phyloP scores from a whole-genome alignment of 2,113 vertebrate species.

The Cyprinodon variegatus region DNA sequence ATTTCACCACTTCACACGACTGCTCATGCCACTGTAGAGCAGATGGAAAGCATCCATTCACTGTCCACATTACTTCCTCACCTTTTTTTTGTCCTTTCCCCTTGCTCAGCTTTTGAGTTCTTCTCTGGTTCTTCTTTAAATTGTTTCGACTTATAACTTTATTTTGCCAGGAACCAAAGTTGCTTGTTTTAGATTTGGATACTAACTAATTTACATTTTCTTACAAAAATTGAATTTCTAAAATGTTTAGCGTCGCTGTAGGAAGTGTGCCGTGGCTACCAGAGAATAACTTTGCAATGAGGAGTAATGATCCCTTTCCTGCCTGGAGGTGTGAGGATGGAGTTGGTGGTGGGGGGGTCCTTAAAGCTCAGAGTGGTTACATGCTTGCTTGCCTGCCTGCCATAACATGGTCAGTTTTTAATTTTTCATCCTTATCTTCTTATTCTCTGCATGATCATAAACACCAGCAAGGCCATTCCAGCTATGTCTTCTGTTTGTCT shows the following conservation, averaged over 20 bases:
- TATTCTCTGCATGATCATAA: constrained; percentile 69
- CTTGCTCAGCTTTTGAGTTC: constrained; percentile 61
- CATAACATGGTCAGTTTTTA: constrained; percentile 48
- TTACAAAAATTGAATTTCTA: background rate
- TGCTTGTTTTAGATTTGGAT: background rate
- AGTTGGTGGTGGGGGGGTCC: constrained; percentile 54
- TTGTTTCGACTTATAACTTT: constrained; percentile 4
- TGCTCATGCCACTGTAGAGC: constrained; percentile 56
- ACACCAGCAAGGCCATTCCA: constrained; percentile 52
- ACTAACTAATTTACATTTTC: background rate
- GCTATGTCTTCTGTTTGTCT: constrained; percentile 59
- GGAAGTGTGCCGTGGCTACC: constrained; percentile 21
- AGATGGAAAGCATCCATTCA: constrained; percentile 31
- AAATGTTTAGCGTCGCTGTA: background rate
- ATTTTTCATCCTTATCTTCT: constrained; percentile 40
- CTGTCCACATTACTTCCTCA: constrained; percentile 48
- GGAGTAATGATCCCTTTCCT: constrained; percentile 49
- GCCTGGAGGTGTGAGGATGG: constrained; percentile 66
- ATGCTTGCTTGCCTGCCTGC: constrained; percentile 71
- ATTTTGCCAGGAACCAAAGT: background rate
- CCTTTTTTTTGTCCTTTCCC: constrained; percentile 55
- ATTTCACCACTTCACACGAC: constrained; percentile 53
- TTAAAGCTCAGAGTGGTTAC: constrained; percentile 67
- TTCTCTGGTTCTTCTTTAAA: constrained; percentile 53
- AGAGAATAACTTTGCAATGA: constrained; percentile 58